Evolutionary conservation across 2,888 invertebrate genomes (phyloP).

Genomic region (Campoplex capitator): DNA sequence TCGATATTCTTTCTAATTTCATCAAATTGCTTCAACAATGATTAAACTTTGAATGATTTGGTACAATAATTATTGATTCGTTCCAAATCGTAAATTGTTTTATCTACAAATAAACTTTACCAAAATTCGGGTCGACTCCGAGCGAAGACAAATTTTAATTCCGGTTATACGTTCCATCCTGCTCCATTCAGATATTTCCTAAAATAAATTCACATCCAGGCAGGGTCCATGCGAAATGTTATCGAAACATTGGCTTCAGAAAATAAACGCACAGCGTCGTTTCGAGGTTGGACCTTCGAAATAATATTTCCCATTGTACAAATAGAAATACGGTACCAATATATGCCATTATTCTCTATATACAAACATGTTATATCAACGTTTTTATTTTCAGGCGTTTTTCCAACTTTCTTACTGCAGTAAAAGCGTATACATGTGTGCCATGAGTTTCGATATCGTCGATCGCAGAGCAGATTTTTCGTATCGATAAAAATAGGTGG

Average conservation of each 20-base stretch:
- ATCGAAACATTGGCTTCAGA: slow-evolving; percentile 9
- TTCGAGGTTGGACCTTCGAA: slow-evolving; percentile 6
- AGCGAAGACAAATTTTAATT: background rate
- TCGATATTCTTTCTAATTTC: too few relatives aligned
- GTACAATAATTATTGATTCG: background rate
- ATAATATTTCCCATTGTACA: slow-evolving; percentile 25
- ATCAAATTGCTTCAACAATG: background rate
- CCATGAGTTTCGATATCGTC: slow-evolving; percentile 36
- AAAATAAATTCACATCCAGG: background rate
- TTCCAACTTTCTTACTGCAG: slow-evolving; percentile 36
- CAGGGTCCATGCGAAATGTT: background rate
- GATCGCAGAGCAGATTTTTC: slow-evolving; percentile 53
- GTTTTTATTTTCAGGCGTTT: slow-evolving; percentile 33
- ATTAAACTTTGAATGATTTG: background rate
- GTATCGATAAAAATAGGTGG: slow-evolving; percentile 54
- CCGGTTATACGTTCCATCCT: background rate
- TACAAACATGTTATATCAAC: background rate
- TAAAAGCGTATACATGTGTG: slow-evolving; percentile 15
- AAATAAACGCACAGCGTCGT: background rate
- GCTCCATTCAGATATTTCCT: background rate
- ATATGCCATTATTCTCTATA: slow-evolving; percentile 13
- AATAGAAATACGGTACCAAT: slow-evolving; percentile 13
- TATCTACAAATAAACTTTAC: background rate
- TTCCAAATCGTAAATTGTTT: background rate
- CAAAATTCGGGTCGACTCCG: background rate